Evolutionary conservation across 1,140 invertebrate species (phyloP).

Genomic region (Diachasma alloeum): DNA sequence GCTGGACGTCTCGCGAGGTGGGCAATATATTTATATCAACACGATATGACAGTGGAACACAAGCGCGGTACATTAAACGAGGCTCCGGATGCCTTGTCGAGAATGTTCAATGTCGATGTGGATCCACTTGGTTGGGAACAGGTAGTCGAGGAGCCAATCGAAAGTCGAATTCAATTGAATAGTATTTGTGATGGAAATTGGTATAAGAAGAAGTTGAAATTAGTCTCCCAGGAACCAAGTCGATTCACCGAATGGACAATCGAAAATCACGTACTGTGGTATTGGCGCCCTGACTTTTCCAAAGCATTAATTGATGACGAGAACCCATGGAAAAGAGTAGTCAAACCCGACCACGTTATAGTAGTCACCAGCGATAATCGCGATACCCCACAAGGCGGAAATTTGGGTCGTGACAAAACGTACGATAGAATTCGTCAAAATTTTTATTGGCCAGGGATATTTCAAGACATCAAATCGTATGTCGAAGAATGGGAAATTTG

Average conservation of each 20-base stretch:
- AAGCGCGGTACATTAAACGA: no score
- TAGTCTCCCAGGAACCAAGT: constrained; percentile 4
- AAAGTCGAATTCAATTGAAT: constrained; percentile 2
- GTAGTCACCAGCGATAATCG: constrained; percentile 13
- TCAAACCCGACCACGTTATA: constrained; percentile 12
- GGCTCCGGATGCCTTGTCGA: constrained; percentile 28
- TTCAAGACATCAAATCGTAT: constrained; percentile 4
- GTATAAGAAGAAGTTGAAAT: background rate
- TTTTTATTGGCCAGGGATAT: constrained; percentile 25
- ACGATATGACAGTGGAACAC: constrained; percentile 38
- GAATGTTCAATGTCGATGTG: constrained; percentile 23
- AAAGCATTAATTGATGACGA: constrained; percentile 16
- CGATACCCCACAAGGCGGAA: constrained; percentile 14
- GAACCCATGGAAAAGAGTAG: constrained; percentile 26
- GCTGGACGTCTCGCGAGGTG: constrained; percentile 58
- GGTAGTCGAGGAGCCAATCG: constrained; percentile 9
- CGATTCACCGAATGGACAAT: constrained; percentile 26
- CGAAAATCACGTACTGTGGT: background rate
- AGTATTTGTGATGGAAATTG: constrained; percentile 16
- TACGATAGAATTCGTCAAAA: constrained; percentile 3
- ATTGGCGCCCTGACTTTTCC: constrained; percentile 5
- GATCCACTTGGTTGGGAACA: constrained; percentile 6
- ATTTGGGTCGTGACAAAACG: constrained; percentile 14
- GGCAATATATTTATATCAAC: constrained; percentile 37
- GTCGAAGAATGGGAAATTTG: constrained; percentile 24